phyloP scores from a whole-genome alignment of 2,113 vertebrate species.

The Phylloscopus whistleri region DNA sequence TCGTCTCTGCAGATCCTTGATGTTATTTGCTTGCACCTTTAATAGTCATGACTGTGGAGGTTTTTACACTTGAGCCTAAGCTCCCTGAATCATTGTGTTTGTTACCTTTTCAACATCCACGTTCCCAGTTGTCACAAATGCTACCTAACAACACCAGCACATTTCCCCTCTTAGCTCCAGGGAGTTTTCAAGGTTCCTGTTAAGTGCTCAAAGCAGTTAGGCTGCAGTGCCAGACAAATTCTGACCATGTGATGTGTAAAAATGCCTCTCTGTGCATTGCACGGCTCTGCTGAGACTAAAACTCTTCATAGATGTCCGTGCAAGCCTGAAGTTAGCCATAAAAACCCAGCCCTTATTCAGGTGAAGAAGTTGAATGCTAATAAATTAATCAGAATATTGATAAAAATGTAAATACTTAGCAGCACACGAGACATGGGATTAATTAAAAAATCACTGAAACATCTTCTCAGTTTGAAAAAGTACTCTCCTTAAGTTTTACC shows the following conservation, averaged over 20 bases:
- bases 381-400: neutral
- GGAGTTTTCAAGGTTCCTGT: neutral
- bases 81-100: slow-evolving; percentile 26
- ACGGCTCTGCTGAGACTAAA: neutral
- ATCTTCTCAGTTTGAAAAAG: neutral
- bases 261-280: neutral
- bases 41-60: slow-evolving; percentile 1
- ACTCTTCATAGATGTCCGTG: neutral
- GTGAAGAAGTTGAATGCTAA: neutral
- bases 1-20: slow-evolving; percentile 14
- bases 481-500: neutral
- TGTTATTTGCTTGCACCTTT: slow-evolving; percentile 55
- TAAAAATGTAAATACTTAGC: neutral
- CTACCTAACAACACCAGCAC: neutral
- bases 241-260: neutral
- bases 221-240: neutral
- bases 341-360: neutral
- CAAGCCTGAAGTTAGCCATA: neutral
- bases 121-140: slow-evolving; percentile 29
- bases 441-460: neutral
- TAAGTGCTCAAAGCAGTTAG: neutral
- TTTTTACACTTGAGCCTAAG: slow-evolving; percentile 43
- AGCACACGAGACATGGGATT: rapidly evolving
- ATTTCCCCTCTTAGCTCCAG: slow-evolving; percentile 16
- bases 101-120: slow-evolving; percentile 55